phyloP scores from a whole-genome alignment of 2,113 vertebrate species.

The Otis tarda region DNA sequence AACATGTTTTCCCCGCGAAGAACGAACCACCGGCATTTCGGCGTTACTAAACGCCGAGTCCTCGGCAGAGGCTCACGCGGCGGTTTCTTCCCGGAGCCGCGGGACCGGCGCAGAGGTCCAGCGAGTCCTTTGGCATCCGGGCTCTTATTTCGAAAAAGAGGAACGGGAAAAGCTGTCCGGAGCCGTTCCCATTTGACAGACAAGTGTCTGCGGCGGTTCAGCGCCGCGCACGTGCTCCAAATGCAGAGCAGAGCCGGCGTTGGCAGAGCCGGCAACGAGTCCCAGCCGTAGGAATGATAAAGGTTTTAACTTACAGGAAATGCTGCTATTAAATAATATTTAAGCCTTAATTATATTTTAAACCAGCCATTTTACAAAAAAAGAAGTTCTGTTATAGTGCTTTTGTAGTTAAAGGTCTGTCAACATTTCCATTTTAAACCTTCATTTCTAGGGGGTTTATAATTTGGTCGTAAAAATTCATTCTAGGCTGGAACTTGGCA shows the following conservation, averaged over 20 bases:
- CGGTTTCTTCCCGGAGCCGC: neutral
- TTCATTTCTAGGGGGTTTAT: conserved; percentile 68
- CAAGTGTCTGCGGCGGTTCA: neutral
- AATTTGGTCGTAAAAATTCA: conserved; percentile 71
- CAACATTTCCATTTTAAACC: conserved; percentile 64
- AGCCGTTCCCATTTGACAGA: neutral
- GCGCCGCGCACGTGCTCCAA: neutral
- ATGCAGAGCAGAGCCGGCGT: neutral
- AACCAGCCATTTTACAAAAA: conserved; percentile 20
- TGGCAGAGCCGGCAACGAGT: neutral
- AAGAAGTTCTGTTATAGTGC: conserved; percentile 28
- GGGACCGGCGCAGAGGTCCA: neutral
- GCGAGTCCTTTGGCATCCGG: neutral
- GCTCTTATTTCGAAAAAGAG: neutral
- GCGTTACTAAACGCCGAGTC: neutral
- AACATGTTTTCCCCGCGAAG: neutral
- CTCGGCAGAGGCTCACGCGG: neutral
- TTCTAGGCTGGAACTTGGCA: conserved; percentile 67
- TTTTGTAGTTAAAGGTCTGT: conserved; percentile 72
- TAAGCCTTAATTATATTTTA: conserved; percentile 70
- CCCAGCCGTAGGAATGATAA: conserved; percentile 38
- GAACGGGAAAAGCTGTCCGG: neutral
- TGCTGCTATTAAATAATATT: conserved; percentile 66
- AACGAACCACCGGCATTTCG: neutral
- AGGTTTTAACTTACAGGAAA: conserved; percentile 59